Percentiles rank a stretch among this genome's conserved stretches.
Evolutionary conservation across 2,113 vertebrate genomes (phyloP).

Genomic region (Illadopsis cleaveri): DNA sequence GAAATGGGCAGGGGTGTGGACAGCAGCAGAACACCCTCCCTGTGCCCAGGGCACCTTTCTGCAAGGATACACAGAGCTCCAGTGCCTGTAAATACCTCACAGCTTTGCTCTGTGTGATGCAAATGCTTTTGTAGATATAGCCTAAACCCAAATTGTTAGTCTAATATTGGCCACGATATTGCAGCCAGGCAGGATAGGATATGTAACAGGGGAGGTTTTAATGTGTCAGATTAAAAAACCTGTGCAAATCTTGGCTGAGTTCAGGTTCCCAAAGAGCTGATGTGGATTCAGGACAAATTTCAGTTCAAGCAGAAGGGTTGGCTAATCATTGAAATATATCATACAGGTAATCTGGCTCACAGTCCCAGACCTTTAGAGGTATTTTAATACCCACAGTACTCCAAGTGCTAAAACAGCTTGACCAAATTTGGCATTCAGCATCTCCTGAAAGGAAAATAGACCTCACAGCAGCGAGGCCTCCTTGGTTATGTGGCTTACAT

Average conservation of each 20-base stretch:
- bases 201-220: background rate
- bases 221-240: background rate
- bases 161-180: background rate
- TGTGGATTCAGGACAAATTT: background rate
- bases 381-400: background rate
- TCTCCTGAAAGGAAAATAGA: background rate
- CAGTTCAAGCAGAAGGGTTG: background rate
- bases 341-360: background rate
- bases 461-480: background rate
- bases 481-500: background rate
- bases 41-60: background rate
- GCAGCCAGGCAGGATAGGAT: background rate
- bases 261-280: background rate
- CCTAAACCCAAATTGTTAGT: background rate
- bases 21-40: background rate
- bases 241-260: background rate
- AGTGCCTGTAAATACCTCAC: background rate
- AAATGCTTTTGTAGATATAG: background rate
- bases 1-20: background rate
- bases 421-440: background rate
- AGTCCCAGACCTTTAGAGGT: background rate
- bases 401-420: background rate
- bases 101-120: background rate
- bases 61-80: background rate
- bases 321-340: background rate